Conservation (phyloP, 2,888 invertebrate genomes). For the Epinotia demarniana region DNA sequence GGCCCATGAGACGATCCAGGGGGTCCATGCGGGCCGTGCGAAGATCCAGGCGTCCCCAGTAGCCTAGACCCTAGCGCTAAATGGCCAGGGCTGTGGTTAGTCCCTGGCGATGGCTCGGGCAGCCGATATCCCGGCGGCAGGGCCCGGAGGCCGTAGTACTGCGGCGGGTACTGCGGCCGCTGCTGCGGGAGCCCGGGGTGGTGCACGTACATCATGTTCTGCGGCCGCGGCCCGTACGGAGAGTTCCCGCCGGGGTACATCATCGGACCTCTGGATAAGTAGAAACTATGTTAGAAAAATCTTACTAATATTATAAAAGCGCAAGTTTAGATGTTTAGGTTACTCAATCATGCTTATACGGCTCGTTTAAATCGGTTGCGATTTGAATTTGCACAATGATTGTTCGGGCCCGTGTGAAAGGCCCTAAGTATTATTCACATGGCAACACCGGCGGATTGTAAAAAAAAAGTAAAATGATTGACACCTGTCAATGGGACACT, state of each 20-base stretch:
- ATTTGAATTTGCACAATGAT: too few relatives aligned
- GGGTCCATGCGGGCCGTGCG: constrained; percentile 44
- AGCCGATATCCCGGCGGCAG: constrained; percentile 44
- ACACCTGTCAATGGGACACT: too few relatives aligned
- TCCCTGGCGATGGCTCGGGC: constrained; percentile 8
- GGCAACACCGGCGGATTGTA: too few relatives aligned
- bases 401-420: too few relatives aligned
- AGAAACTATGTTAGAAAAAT: background rate
- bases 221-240: constrained; percentile 63
- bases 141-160: constrained; percentile 64
- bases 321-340: too few relatives aligned
- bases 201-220: constrained; percentile 53
- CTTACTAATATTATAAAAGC: too few relatives aligned
- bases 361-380: too few relatives aligned
- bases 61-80: constrained; percentile 1
- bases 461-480: too few relatives aligned
- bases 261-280: constrained; percentile 68
- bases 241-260: constrained; percentile 68
- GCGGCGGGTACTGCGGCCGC: constrained; percentile 64
- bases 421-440: too few relatives aligned
- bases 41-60: constrained; percentile 44
- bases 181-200: constrained; percentile 47
- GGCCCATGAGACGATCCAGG: constrained; percentile 26
- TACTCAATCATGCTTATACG: too few relatives aligned
- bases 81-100: background rate